Base-by-base conservation (phyloP, 1,140 invertebrate species). In the Prorops nasuta region DNA sequence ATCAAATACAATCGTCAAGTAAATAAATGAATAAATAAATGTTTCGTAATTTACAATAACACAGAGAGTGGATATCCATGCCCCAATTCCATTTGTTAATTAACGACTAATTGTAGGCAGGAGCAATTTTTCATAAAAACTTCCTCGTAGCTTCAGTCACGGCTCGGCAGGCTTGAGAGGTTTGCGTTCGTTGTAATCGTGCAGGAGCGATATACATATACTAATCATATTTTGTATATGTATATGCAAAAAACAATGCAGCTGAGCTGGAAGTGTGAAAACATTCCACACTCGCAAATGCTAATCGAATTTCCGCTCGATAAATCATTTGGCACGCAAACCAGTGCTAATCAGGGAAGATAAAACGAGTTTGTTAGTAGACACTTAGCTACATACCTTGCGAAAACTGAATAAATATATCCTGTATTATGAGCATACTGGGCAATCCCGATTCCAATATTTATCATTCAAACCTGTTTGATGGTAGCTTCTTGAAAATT, bases 1-100 rank as follows among this genome's bases (percentile, higher is more conserved):
- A 71, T 67, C 44, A 69, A 70, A 50, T 63, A 64, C 54, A 60
- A 61, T 60, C 56, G 60, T 58, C 50, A 67, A 63, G 55, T 69
- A 62, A 67, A 69, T 69, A 63, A 67, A 71, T 62, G 44, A 63
- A 51, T 66, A 68, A 70, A 63, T 66, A 63, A 64, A 66, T 66
- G 61, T 71, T 69, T 66, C 63, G 58, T 71, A 66, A 66, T 66
- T 71, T 59, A 59, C 62, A 62, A 66, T 56, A 57, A 35, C 24
- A 60, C 21, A 32, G 32, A 36, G 58, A 54, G 54, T 51, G 35
- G n/a, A 43, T 6, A 28, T 28, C 24, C 24, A 28, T 28, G 10
- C 10, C 24, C 24, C 24, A 28, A 4, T 6, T 28, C 24, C 24
- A 28, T 4, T 28, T 10, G 24, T 28, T 28, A 28, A 4, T 28